Base-by-base conservation (phyloP, 2,113 vertebrate genomes). In the Litocranius walleri region DNA sequence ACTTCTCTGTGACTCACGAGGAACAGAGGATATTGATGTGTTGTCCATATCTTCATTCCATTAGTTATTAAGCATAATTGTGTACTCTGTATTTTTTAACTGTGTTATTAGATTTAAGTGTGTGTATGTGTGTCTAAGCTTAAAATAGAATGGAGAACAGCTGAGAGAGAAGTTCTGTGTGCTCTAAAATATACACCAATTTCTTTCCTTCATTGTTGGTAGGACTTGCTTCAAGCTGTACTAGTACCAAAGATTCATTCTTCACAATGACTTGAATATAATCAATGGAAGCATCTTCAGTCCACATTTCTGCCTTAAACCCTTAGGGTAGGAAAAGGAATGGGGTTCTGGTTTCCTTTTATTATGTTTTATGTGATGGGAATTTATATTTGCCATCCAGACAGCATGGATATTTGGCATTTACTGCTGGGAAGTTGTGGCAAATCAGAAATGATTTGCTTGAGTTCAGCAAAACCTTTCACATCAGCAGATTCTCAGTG, bases 401-500 rank as follows among this genome's bases (percentile, higher is more conserved):
- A 71, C 16, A 29, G n/a, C 30, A 25, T 67, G 12, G 50, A 54
- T 95, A 80, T 45, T 52, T 33, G 33, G 45, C 62, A 89, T 96
- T 97, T 94, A 87, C 52, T 94, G 64, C 88, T 92, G 57, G 84
- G 36, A 78, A 92, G 80, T 96, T 97, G 74, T 93, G 74, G 82
- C 80, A 91, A 94, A 95, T 98, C 91, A 95, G 71, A 98, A 97
- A 57, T 87, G 57, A 97, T 98, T 95, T 97, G 95, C 98, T 91
- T 82, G 85, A 93, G 88, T 90, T 97, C 92, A 94, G 91, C 29
- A 56, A 96, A 98, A 94, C 45, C 90, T 98, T 98, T 97, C 77
- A 92, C 95, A 95, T 97, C 97, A 98, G 97, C 96, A 98, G 43
- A 98, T 97, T 95, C 95, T 98, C 64, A 62, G 77, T 91, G 83